These are phyloP conservation scores for Eulithis testata DNA, from an alignment of 2,888 invertebrate genomes.

Conservation along the genomic window DNA sequence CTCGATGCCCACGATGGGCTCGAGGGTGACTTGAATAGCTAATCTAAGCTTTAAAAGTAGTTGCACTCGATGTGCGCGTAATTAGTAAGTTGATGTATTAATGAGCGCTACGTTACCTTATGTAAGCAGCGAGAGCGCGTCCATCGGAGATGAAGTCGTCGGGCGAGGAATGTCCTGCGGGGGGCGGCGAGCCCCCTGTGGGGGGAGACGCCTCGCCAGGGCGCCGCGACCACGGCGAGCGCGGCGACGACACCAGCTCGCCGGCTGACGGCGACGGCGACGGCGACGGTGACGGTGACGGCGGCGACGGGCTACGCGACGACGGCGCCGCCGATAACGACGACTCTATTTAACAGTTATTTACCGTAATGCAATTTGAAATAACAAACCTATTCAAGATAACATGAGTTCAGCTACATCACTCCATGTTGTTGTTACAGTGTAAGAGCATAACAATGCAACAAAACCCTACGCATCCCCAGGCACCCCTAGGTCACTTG, in stretches of 20 bases:
- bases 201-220: slow-evolving; percentile 39
- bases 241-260: slow-evolving; percentile 29
- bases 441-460: too few species aligned
- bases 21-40: too few species aligned
- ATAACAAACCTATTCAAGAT: background rate
- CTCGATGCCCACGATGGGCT: too few species aligned
- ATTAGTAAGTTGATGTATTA: too few species aligned
- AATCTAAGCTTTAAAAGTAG: too few species aligned
- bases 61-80: too few species aligned
- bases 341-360: slow-evolving; percentile 30
- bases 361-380: background rate
- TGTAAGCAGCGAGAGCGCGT: slow-evolving; percentile 42
- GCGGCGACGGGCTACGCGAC: slow-evolving; percentile 10
- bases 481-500: too few species aligned
- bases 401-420: too few species aligned
- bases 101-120: slow-evolving; percentile 23
- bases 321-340: slow-evolving; percentile 34
- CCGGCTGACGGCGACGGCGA: slow-evolving; percentile 5
- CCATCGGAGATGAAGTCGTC: slow-evolving; percentile 62
- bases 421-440: too few species aligned
- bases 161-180: slow-evolving; percentile 32
- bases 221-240: slow-evolving; percentile 36
- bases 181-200: slow-evolving; percentile 35
- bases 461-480: too few species aligned
- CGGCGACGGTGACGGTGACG: slow-evolving; percentile 19